Conservation (phyloP, 2,888 invertebrate genomes). For the Antheraea yamamai region DNA sequence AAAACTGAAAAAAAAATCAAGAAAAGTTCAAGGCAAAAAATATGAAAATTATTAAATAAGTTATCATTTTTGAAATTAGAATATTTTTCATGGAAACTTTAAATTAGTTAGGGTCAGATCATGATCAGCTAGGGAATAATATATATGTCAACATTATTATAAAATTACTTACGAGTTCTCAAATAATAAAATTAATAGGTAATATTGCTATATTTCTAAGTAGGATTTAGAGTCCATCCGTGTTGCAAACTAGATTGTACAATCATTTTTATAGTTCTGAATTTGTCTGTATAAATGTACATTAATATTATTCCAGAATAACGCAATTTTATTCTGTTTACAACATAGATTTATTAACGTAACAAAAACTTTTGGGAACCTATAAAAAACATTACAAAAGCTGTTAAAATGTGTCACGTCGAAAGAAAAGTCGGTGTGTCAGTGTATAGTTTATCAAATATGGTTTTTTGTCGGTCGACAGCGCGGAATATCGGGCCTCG, state of each 20-base stretch:
- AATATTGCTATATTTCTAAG: background rate
- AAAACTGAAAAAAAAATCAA: background rate
- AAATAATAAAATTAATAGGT: background rate
- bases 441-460: conserved; percentile 23
- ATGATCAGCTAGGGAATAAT: background rate
- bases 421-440: conserved; percentile 25
- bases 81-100: background rate
- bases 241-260: background rate
- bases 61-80: background rate
- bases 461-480: background rate
- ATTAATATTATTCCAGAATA: background rate
- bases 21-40: background rate
- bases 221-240: background rate
- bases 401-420: conserved; percentile 22
- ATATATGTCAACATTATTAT: background rate
- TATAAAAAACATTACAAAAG: conserved; percentile 11
- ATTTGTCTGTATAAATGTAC: background rate
- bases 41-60: background rate
- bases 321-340: conserved; percentile 2
- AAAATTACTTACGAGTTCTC: background rate
- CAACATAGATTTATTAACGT: background rate
- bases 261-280: background rate
- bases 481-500: background rate
- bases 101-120: background rate
- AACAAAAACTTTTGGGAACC: conserved; percentile 12